Evolutionary conservation across 2,797 vertebrate genomes (phyloP).

Genomic region (Arrhamphus sclerolepis): DNA sequence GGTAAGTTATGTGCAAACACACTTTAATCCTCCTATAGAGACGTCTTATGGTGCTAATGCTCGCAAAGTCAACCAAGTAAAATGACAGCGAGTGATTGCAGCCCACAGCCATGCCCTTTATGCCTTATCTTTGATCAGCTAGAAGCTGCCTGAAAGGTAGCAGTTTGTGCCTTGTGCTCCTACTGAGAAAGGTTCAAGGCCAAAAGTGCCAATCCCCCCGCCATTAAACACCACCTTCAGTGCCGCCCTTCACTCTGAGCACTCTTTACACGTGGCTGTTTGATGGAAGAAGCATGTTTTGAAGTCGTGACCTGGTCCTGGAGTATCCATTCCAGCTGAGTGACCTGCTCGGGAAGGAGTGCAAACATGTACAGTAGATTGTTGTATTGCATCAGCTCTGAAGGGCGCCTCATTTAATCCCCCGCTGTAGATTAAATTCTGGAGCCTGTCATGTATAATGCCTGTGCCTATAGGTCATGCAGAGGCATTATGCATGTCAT

Average conservation of each 20-base stretch:
- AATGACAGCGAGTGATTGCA: slow-evolving; percentile 40
- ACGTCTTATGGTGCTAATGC: slow-evolving; percentile 17
- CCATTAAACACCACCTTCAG: slow-evolving; percentile 29
- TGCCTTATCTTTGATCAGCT: slow-evolving; percentile 18
- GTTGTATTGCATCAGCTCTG: slow-evolving; percentile 46
- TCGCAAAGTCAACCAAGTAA: slow-evolving; percentile 40
- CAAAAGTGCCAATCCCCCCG: slow-evolving; percentile 12
- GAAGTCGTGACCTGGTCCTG: slow-evolving; percentile 43
- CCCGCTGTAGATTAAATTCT: slow-evolving; percentile 47
- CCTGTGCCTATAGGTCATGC: slow-evolving; percentile 22
- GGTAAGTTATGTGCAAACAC: slow-evolving; percentile 64
- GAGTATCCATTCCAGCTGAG: slow-evolving; percentile 26
- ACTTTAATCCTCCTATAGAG: slow-evolving; percentile 60
- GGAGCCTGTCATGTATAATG: slow-evolving; percentile 51
- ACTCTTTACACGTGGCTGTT: slow-evolving; percentile 3
- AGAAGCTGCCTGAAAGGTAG: slow-evolving; percentile 16
- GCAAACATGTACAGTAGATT: slow-evolving; percentile 33
- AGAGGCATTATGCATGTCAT: no score
- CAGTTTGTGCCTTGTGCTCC: slow-evolving; percentile 4
- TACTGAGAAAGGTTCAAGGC: slow-evolving; percentile 5
- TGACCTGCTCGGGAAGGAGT: slow-evolving; percentile 24
- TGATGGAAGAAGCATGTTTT: slow-evolving; percentile 41
- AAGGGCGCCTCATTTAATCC: slow-evolving; percentile 49
- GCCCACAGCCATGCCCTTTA: slow-evolving; percentile 7
- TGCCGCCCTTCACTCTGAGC: not conserved